Conservation (phyloP, 2,113 vertebrate genomes). For the Sinocyclocheilus grahami region DNA sequence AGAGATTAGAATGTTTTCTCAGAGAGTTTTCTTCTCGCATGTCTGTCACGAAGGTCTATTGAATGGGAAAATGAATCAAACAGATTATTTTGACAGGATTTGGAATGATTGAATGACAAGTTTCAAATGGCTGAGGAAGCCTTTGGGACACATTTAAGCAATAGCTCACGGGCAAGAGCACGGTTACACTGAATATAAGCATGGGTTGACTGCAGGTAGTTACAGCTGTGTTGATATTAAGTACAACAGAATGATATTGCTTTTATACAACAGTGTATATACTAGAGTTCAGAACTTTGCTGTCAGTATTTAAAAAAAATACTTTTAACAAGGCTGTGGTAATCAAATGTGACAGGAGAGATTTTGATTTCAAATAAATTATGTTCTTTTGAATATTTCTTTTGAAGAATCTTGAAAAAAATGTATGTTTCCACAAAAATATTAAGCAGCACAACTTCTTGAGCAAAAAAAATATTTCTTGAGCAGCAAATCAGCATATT, state of each 20-base stretch:
- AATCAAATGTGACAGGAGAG: too few species aligned
- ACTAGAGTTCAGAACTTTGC: not conserved
- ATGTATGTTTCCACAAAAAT: too few species aligned
- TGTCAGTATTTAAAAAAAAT: too few species aligned
- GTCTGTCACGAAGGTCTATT: conserved; percentile 41
- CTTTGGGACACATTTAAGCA: not conserved
- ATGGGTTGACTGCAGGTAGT: not conserved
- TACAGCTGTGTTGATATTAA: not conserved
- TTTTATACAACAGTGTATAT: not conserved
- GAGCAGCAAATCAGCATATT: too few species aligned
- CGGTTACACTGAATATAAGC: not conserved
- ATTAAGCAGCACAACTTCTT: too few species aligned
- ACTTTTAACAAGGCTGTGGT: too few species aligned
- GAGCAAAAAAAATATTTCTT: too few species aligned
- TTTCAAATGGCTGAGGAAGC: conserved; percentile 8
- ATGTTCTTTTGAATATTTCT: too few species aligned
- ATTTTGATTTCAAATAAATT: too few species aligned
- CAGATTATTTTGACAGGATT: conserved; percentile 20
- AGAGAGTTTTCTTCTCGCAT: conserved; percentile 27
- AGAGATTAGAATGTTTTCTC: conserved; percentile 49
- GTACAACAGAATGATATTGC: not conserved
- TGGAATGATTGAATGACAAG: conserved; percentile 13
- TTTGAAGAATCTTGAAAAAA: too few species aligned
- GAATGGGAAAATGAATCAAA: conserved; percentile 29
- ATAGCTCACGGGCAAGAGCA: not conserved